Conservation (phyloP, 2,797 vertebrate genomes). For the Antennarius maculatus region DNA sequence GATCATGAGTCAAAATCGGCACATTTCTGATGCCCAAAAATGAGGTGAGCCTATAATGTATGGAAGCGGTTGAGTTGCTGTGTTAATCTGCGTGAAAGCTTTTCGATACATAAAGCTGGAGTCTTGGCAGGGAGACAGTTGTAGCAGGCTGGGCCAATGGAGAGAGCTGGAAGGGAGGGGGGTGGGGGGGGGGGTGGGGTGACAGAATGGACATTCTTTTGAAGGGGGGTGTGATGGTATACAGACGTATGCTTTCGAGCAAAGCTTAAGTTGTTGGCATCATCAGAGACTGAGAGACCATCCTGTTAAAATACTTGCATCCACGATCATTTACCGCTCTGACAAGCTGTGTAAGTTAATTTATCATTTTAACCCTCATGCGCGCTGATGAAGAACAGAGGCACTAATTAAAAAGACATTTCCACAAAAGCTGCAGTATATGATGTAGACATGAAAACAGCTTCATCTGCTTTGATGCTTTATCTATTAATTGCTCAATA, state of each 20-base stretch:
- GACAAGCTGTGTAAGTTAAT: slow-evolving; percentile 37
- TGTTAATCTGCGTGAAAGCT: slow-evolving; percentile 73
- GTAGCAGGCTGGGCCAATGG: slow-evolving; percentile 60
- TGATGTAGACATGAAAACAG: slow-evolving; percentile 35
- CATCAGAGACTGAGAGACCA: slow-evolving; percentile 59
- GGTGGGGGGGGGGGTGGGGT: slow-evolving; percentile 52
- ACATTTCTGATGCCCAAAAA: slow-evolving; percentile 22
- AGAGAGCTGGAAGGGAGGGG: slow-evolving; percentile 58
- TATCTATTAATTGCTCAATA: slow-evolving; percentile 40
- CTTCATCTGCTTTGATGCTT: slow-evolving; percentile 6
- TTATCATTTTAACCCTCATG: slow-evolving; percentile 43
- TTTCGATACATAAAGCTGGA: slow-evolving; percentile 73
- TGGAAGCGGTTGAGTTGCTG: slow-evolving; percentile 53
- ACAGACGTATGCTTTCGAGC: slow-evolving; percentile 69
- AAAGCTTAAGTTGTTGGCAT: slow-evolving; percentile 56
- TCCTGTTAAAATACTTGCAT: slow-evolving; percentile 53
- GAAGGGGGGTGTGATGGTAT: slow-evolving; percentile 75
- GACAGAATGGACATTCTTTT: slow-evolving; percentile 73
- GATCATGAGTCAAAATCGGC: slow-evolving; percentile 67
- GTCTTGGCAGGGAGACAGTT: slow-evolving; percentile 71
- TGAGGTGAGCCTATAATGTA: slow-evolving; percentile 19
- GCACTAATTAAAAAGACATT: slow-evolving; percentile 52
- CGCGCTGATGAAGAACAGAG: slow-evolving; percentile 27
- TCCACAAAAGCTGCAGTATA: slow-evolving; percentile 26
- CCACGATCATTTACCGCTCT: slow-evolving; percentile 35